These are phyloP conservation scores for Scaptomyza hsui DNA, from an alignment of 1,140 invertebrate genomes.

Conservation along the genomic window DNA sequence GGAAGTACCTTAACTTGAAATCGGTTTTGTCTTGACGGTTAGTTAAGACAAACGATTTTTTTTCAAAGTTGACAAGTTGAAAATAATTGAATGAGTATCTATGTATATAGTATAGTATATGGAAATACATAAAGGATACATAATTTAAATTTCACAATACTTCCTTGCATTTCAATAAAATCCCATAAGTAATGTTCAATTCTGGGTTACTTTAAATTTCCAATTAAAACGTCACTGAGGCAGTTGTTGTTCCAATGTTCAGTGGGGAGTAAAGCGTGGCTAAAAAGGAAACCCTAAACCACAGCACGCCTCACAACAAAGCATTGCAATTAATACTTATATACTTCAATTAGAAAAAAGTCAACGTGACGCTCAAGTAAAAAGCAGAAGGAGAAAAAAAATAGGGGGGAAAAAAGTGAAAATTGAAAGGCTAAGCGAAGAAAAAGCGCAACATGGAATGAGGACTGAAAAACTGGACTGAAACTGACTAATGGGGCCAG, in stretches of 20 bases:
- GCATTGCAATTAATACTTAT: conserved; percentile 78
- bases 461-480: conserved; percentile 42
- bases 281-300: conserved; percentile 46
- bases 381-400: conserved; percentile 20
- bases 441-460: conserved; percentile 31
- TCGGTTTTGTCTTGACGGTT: conserved; percentile 14
- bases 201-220: conserved; percentile 32
- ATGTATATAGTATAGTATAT: too few relatives aligned
- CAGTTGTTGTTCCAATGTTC: conserved; percentile 11
- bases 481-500: conserved; percentile 66
- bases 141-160: too few relatives aligned
- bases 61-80: too few relatives aligned
- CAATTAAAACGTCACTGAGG: conserved; percentile 40
- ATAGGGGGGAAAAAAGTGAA: conserved; percentile 61
- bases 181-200: background rate
- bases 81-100: too few relatives aligned
- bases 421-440: conserved; percentile 66
- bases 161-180: background rate
- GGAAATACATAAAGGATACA: too few relatives aligned
- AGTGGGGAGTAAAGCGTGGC: background rate
- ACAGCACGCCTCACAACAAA: conserved; percentile 60
- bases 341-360: conserved; percentile 70
- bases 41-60: too few relatives aligned
- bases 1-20: conserved; percentile 14
- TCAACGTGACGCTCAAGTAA: conserved; percentile 50